Conservation (phyloP, 1,140 invertebrate species). For the Aphis craccivora region DNA sequence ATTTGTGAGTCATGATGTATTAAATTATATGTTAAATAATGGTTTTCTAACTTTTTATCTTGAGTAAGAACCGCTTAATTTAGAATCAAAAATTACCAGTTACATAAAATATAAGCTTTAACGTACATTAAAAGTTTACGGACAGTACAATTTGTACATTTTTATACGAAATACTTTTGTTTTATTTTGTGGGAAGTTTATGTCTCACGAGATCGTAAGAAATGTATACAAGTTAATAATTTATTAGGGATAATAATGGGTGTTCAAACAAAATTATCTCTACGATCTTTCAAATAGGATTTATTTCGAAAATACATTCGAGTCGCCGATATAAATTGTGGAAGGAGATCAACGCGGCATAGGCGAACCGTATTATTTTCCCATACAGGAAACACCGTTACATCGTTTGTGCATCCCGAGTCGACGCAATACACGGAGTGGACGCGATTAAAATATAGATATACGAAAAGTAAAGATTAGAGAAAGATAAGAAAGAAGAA, state of each 20-base stretch:
- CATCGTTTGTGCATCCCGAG: neutral
- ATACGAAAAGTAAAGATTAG: no score
- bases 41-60: neutral
- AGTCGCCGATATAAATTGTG: constrained; percentile 23
- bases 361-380: neutral
- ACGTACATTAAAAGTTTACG: neutral
- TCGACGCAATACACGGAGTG: neutral
- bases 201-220: neutral
- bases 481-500: neutral
- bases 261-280: constrained; percentile 51
- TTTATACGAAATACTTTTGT: constrained; percentile 30
- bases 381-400: neutral
- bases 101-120: neutral
- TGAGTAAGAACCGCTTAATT: neutral
- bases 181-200: neutral
- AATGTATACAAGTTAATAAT: constrained; percentile 43
- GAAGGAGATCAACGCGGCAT: neutral
- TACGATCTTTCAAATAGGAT: constrained; percentile 39
- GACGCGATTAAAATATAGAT: neutral
- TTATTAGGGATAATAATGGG: constrained; percentile 49
- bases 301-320: constrained; percentile 42
- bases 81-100: neutral
- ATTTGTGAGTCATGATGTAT: neutral
- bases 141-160: neutral
- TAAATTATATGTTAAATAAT: neutral